Conservation (phyloP, 2,888 invertebrate genomes). For the Caprella mutica region DNA sequence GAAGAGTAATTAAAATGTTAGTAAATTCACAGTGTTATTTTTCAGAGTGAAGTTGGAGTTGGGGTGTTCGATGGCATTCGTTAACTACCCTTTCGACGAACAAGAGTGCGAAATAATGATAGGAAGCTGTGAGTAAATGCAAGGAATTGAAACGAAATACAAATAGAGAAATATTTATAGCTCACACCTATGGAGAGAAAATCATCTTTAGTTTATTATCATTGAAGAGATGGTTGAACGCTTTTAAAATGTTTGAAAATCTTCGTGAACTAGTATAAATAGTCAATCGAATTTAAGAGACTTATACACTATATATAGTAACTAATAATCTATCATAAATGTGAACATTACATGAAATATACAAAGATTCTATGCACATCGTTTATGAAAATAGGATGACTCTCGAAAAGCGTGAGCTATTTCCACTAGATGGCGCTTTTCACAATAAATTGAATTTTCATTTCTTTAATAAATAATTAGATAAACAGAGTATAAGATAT, state of each 20-base stretch:
- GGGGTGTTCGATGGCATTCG: not conserved
- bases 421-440: too few relatives aligned
- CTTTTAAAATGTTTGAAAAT: not conserved
- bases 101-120: not conserved
- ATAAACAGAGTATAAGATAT: too few relatives aligned
- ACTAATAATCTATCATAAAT: too few relatives aligned
- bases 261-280: not conserved
- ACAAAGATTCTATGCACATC: too few relatives aligned
- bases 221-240: not conserved
- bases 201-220: not conserved
- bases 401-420: too few relatives aligned
- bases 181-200: not conserved
- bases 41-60: slow-evolving; percentile 13
- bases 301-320: not conserved
- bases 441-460: too few relatives aligned
- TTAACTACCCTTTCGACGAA: not conserved
- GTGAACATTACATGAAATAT: too few relatives aligned
- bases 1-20: too few relatives aligned
- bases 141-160: not conserved
- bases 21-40: not conserved
- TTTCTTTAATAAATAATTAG: too few relatives aligned
- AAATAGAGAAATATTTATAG: not conserved
- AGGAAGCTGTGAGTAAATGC: not conserved
- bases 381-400: too few relatives aligned
- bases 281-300: not conserved